Base-by-base conservation (phyloP, 1,140 invertebrate species). In the Psilanteris sp. region DNA sequence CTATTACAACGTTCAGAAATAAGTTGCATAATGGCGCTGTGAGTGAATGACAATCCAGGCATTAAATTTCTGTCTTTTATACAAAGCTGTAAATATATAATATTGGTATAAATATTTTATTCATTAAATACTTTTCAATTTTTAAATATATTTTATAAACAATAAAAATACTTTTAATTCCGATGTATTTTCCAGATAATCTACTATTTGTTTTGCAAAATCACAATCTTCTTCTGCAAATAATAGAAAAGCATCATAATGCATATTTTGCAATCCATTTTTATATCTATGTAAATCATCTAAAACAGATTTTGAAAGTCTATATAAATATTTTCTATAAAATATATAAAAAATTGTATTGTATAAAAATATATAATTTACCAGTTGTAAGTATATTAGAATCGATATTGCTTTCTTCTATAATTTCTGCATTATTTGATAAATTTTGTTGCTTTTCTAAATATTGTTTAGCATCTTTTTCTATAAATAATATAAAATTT, bases 1-100 rank as follows among this genome's bases (percentile, higher is more conserved):
- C 92, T 89, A 18, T 92, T 91, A 75, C 94, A 95, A 4, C 94
- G 86, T 76, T 93, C 91, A 9, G 91, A 90, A 81, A 96, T 94
- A 9, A 96, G 87, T 67, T 90, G 89, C 36, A 93, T 91, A 7
- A 95, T 90, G 3, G 92, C 91, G 44, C 93, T 90, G 78, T 94
- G 92, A 77, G 93, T 91, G 68, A 93, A 92, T 31, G 87, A 83
- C 13, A 91, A 76, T 3, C 93, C 93, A 22, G 85, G 89, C 15
- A 93, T 83, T 32, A 94, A 81, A 86, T 94, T 91, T 73, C 92
- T 85, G 55, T 94, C 91, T 83, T 91, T 92, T 8, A 91, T 83
- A 77, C 92, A 94, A 6, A 94, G 82, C 91, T 93, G 71, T 34
- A 87, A 87, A 31, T 50, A 29, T 10, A n/a, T n/a, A n/a, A n/a